These are phyloP conservation scores for Forpus xanthops DNA, from an alignment of 2,797 vertebrate genomes.

Conservation along the genomic window DNA sequence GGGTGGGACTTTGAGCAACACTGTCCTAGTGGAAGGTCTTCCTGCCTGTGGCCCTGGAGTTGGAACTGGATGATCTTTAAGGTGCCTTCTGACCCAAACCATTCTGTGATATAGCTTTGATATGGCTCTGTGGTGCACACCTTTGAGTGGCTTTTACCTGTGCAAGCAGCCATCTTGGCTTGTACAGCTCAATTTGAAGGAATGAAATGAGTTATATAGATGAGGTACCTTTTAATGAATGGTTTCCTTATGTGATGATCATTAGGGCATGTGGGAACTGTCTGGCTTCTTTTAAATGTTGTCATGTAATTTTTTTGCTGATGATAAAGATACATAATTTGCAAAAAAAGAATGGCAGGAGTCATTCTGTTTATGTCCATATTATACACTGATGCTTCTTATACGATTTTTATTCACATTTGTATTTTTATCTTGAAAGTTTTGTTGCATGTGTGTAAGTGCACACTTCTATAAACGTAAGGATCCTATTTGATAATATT, in stretches of 20 bases:
- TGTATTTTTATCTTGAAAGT: neutral
- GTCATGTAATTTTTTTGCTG: neutral
- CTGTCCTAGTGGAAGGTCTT: neutral
- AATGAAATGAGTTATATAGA: neutral
- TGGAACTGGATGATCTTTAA: neutral
- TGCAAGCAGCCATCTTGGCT: neutral
- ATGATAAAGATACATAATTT: neutral
- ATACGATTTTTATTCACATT: neutral
- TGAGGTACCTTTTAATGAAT: neutral
- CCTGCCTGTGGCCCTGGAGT: neutral
- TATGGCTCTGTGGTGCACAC: neutral
- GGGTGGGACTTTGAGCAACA: neutral
- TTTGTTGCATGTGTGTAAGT: neutral
- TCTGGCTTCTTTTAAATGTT: neutral
- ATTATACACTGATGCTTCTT: neutral
- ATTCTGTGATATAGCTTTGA: neutral
- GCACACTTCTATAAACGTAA: neutral
- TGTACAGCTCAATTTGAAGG: neutral
- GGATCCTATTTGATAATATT: neutral
- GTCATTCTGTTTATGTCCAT: neutral
- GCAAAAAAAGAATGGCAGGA: neutral
- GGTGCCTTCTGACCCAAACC: neutral
- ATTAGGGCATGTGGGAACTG: neutral
- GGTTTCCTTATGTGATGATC: neutral
- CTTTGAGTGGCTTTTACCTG: accelerated